Percentiles rank a stretch among this genome's conserved stretches.
Evolutionary conservation across 2,797 vertebrate genomes (phyloP).

Genomic region (Myotis daubentonii): DNA sequence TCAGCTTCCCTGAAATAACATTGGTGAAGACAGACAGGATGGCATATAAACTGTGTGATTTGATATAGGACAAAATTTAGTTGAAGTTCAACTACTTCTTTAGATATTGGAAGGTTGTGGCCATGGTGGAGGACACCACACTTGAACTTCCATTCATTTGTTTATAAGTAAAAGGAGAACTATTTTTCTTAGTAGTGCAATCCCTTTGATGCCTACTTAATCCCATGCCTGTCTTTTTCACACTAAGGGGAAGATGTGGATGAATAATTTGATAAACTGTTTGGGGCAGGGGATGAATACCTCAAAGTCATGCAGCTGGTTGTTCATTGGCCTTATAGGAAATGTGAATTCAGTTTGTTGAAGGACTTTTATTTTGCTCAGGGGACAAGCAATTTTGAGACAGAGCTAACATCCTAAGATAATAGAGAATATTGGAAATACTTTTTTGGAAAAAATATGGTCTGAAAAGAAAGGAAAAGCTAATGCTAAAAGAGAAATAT

Average conservation of each 20-base stretch:
- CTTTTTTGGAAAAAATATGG: neutral
- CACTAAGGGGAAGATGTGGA: neutral
- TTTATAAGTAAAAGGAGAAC: neutral
- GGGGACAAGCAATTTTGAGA: neutral
- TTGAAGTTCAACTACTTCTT: neutral
- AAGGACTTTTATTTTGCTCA: neutral
- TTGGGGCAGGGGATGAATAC: neutral
- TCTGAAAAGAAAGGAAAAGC: neutral
- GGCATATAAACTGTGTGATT: neutral
- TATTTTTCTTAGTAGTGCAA: neutral
- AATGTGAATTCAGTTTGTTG: neutral
- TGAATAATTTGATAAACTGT: neutral
- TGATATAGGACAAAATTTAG: neutral
- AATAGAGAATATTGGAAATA: neutral
- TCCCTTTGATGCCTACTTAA: rapidly evolving
- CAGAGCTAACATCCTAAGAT: conserved; percentile 30
- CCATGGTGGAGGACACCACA: neutral
- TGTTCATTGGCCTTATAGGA: neutral
- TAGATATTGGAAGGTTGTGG: neutral
- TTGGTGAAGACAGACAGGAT: neutral
- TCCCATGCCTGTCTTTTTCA: neutral
- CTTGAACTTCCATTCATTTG: neutral
- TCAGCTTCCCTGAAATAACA: neutral
- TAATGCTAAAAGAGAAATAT: neutral
- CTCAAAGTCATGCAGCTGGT: neutral